Conservation (phyloP, 1,140 invertebrate species). For the Triops longicaudatus region DNA sequence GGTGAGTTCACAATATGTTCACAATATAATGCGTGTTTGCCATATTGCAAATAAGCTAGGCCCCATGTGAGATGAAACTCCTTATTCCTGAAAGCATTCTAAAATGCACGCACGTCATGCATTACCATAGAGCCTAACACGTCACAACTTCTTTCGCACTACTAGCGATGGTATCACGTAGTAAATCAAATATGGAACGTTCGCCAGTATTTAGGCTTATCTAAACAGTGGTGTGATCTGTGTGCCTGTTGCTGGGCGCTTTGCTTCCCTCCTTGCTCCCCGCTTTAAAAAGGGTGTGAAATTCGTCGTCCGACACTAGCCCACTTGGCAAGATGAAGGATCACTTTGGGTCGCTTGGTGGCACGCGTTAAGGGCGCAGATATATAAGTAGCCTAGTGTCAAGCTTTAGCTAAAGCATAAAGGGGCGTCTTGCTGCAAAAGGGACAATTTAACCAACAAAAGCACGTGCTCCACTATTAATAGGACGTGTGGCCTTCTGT, state of each 20-base stretch:
- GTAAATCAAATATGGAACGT: not conserved
- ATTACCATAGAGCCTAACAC: no score
- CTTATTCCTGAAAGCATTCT: no score
- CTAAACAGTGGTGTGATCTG: not conserved
- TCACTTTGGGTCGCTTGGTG: conserved; percentile 1
- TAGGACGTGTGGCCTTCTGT: conserved; percentile 3
- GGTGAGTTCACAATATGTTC: no score
- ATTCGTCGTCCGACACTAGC: not conserved
- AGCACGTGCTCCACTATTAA: conserved; percentile 6
- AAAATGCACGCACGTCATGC: no score
- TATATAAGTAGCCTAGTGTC: not conserved
- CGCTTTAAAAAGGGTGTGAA: not conserved
- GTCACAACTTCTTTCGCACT: not conserved
- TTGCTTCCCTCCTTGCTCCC: no score
- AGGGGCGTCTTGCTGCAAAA: not conserved
- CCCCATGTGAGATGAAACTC: no score
- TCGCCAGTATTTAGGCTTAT: not conserved
- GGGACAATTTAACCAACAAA: conserved; percentile 12
- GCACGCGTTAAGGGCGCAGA: not conserved
- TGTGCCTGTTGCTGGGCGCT: not conserved
- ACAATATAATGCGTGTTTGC: no score
- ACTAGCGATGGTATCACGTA: not conserved
- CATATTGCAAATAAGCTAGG: no score
- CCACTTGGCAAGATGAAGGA: not conserved
- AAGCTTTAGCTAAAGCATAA: conserved; percentile 6